Conservation (phyloP, 2,888 invertebrate genomes). For the Leptinotarsa tumamoca region DNA sequence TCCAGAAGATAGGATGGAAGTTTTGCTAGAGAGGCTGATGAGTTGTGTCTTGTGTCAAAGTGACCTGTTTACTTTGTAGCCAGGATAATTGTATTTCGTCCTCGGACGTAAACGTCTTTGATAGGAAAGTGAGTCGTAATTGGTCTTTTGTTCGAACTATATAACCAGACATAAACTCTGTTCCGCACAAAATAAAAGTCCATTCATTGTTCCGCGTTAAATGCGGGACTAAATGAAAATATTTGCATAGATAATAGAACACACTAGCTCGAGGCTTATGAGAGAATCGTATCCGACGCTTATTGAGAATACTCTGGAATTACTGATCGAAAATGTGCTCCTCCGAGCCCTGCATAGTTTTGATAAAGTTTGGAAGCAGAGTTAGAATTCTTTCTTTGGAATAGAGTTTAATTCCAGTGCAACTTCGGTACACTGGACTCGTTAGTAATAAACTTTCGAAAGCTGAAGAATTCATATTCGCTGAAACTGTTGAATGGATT, state of each 20-base stretch:
- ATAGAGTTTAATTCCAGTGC: not conserved
- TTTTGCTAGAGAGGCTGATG: slow-evolving; percentile 43
- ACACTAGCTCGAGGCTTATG: slow-evolving; percentile 15
- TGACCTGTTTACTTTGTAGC: slow-evolving; percentile 57
- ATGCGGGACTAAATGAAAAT: slow-evolving; percentile 41
- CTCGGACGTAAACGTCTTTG: slow-evolving; percentile 54
- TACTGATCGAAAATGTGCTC: slow-evolving; percentile 21
- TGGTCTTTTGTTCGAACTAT: slow-evolving; percentile 48
- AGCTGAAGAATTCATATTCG: not conserved
- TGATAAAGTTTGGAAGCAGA: slow-evolving; percentile 21
- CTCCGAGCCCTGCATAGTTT: slow-evolving; percentile 2
- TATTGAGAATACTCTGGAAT: slow-evolving; percentile 22
- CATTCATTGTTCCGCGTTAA: slow-evolving; percentile 37
- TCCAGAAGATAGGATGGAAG: slow-evolving; percentile 39
- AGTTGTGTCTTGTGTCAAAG: slow-evolving; percentile 53
- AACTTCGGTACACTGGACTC: not conserved
- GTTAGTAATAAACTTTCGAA: not conserved
- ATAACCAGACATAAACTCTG: slow-evolving; percentile 42
- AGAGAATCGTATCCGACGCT: slow-evolving; percentile 14
- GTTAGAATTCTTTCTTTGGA: slow-evolving; percentile 14
- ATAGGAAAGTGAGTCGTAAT: slow-evolving; percentile 56
- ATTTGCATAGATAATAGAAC: slow-evolving; percentile 41
- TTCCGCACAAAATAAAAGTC: slow-evolving; percentile 37
- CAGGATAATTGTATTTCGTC: slow-evolving; percentile 58
- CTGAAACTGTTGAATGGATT: too few relatives aligned